phyloP scores from a whole-genome alignment of 2,888 invertebrate genomes.

The Lacanobia oleracea region DNA sequence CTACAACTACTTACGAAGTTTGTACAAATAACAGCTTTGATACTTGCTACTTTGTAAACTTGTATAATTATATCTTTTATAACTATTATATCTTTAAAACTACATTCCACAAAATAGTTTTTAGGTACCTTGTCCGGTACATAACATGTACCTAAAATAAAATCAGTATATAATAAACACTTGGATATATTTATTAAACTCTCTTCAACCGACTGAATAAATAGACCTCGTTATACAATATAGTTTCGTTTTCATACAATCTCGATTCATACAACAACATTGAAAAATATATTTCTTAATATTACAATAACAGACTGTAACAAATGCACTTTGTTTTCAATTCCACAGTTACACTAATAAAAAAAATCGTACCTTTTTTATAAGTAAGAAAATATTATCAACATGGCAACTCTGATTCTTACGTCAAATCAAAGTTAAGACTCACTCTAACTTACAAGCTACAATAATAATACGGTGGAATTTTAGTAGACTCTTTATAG shows the following conservation, averaged over 20 bases:
- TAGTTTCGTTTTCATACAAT: constrained; percentile 57
- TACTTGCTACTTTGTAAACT: constrained; percentile 65
- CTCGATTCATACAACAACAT: constrained; percentile 72
- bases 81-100: constrained; percentile 46
- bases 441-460: constrained; percentile 58
- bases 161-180: constrained; percentile 68
- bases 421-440: constrained; percentile 72
- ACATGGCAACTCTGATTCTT: constrained; percentile 82
- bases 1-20: constrained; percentile 63
- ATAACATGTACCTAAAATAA: constrained; percentile 62
- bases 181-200: constrained; percentile 63
- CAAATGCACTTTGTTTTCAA: constrained; percentile 86
- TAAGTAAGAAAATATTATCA: constrained; percentile 72
- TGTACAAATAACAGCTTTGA: constrained; percentile 67
- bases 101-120: constrained; percentile 62
- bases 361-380: constrained; percentile 67
- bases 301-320: constrained; percentile 76
- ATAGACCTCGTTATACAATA: constrained; percentile 72
- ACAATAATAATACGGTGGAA: constrained; percentile 26
- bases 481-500: constrained; percentile 58
- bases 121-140: constrained; percentile 50
- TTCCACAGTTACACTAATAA: constrained; percentile 73
- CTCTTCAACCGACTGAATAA: constrained; percentile 76
- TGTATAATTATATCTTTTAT: constrained; percentile 62
- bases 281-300: constrained; percentile 77